A percentile compares a stretch with the other conserved stretches of the same genome.
These are phyloP conservation scores for Periplaneta americana DNA, from an alignment of 1,140 invertebrate species.

Conservation along the genomic window DNA sequence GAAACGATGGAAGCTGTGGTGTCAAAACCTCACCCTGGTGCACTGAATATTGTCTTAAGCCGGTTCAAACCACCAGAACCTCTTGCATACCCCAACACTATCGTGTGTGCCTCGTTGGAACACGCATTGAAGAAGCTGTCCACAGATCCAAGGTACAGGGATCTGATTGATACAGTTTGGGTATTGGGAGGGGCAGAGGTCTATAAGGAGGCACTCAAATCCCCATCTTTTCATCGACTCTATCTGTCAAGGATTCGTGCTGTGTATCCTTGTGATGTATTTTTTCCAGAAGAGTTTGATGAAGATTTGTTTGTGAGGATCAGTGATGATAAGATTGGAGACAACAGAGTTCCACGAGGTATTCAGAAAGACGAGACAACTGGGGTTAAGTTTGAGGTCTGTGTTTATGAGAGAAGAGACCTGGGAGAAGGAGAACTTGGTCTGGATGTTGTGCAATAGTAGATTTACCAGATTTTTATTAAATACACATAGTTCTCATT, in stretches of 20 bases:
- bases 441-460: too few relatives aligned
- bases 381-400: not conserved
- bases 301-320: not conserved
- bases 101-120: conserved; percentile 16
- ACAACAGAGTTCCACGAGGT: conserved; percentile 1
- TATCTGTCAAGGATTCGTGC: conserved; percentile 13
- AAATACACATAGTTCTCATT: too few relatives aligned
- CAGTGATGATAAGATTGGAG: not conserved
- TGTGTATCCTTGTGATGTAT: conserved; percentile 12
- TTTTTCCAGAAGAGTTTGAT: conserved; percentile 14
- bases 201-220: conserved; percentile 7
- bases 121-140: not conserved
- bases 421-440: too few relatives aligned
- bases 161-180: conserved; percentile 15
- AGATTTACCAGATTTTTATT: too few relatives aligned
- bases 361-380: not conserved
- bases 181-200: conserved; percentile 16
- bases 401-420: not conserved
- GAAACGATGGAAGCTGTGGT: conserved; percentile 18
- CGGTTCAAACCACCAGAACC: not conserved
- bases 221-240: conserved; percentile 15
- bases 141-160: not conserved
- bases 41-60: conserved; percentile 17
- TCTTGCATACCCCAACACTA: conserved; percentile 5
- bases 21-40: conserved; percentile 11